phyloP scores from a whole-genome alignment of 35 echinoderm and acorn worm species.

The Holothuria glaberrima region DNA sequence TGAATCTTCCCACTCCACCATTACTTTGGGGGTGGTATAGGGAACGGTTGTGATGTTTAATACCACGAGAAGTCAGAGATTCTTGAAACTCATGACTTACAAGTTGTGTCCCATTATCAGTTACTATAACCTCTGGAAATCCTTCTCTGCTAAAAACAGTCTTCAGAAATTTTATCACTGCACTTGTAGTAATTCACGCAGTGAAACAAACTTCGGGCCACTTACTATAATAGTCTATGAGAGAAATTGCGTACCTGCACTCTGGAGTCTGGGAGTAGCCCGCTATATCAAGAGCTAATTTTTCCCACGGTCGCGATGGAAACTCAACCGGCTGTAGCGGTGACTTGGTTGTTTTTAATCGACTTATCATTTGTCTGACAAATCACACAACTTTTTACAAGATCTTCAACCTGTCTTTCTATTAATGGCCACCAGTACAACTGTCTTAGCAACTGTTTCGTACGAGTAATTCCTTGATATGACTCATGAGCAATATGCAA shows the following conservation, averaged over 20 bases:
- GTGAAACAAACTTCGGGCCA: background rate
- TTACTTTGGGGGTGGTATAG: too few relatives aligned
- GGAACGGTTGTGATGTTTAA: too few relatives aligned
- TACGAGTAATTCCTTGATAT: slow-evolving; percentile 38
- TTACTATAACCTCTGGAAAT: too few relatives aligned
- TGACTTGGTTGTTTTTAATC: background rate
- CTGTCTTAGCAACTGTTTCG: slow-evolving; percentile 24
- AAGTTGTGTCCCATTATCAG: too few relatives aligned
- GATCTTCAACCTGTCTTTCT: slow-evolving; percentile 45
- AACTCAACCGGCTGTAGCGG: slow-evolving; percentile 26
- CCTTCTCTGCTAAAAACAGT: slow-evolving; percentile 40
- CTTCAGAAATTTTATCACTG: slow-evolving; percentile 17
- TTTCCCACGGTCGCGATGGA: background rate
- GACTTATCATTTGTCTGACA: slow-evolving; percentile 34
- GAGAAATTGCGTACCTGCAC: background rate
- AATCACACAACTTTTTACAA: slow-evolving; percentile 19
- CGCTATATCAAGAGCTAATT: slow-evolving; percentile 12
- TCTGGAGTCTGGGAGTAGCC: background rate
- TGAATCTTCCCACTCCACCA: background rate
- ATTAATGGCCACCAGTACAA: slow-evolving; percentile 27
- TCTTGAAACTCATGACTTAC: too few relatives aligned
- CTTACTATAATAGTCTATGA: background rate
- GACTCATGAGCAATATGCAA: background rate
- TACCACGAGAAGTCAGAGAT: too few relatives aligned
- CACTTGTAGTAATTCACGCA: background rate